Evolutionary conservation across 2,113 vertebrate genomes (phyloP).

Genomic region (Mesocricetus auratus): DNA sequence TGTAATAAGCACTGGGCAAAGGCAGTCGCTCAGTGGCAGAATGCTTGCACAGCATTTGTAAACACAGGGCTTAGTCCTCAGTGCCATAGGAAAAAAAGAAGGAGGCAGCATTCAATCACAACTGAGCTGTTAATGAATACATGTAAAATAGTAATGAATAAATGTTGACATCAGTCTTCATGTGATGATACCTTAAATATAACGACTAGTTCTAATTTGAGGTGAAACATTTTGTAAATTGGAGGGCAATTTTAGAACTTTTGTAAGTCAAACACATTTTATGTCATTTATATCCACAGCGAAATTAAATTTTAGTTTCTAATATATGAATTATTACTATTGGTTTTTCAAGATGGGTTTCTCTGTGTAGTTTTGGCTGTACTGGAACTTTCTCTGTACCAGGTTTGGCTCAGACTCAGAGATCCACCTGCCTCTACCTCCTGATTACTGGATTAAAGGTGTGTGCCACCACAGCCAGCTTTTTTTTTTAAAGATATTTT

Average conservation of each 20-base stretch:
- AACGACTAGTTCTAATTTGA: not conserved
- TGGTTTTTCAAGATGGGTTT: not conserved
- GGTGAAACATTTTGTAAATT: not conserved
- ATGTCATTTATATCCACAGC: too few relatives aligned
- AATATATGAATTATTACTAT: not conserved
- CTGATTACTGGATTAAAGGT: not conserved
- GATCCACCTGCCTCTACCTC: not conserved
- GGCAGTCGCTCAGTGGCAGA: too few relatives aligned
- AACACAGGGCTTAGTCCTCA: too few relatives aligned
- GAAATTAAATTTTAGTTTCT: not conserved
- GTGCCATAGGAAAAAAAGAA: too few relatives aligned
- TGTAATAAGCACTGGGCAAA: too few relatives aligned
- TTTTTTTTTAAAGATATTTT: not conserved
- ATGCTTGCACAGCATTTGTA: too few relatives aligned
- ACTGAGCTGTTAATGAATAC: too few relatives aligned
- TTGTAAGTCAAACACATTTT: not conserved
- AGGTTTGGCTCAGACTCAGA: not conserved
- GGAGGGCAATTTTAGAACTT: not conserved
- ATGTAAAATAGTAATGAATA: too few relatives aligned
- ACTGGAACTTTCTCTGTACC: not conserved
- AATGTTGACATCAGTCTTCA: not conserved
- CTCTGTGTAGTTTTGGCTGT: not conserved
- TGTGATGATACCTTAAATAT: not conserved
- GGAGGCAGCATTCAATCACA: too few relatives aligned
- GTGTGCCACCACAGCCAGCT: not conserved